Evolutionary conservation across 1,140 invertebrate genomes (phyloP).

Genomic region (Drosophila pruinosa): DNA sequence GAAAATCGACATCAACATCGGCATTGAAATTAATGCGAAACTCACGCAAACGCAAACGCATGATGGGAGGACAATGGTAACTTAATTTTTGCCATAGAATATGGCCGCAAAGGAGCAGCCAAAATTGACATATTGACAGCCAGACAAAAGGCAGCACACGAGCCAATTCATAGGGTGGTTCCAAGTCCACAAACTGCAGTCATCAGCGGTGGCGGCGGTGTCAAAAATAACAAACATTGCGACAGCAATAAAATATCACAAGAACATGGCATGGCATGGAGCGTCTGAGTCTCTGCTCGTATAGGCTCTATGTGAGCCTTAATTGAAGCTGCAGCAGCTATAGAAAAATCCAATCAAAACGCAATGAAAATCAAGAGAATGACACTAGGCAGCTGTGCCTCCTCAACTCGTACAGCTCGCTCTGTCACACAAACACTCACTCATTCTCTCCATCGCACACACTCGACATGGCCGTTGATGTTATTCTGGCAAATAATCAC

Average conservation of each 20-base stretch:
- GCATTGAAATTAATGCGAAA: constrained; percentile 52
- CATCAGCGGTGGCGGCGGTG: constrained; percentile 41
- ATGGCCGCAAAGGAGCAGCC: constrained; percentile 56
- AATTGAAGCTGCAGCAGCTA: constrained; percentile 70
- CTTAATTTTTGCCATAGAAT: constrained; percentile 77
- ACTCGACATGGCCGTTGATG: constrained; percentile 60
- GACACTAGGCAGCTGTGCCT: constrained; percentile 33
- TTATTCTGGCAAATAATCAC: constrained; percentile 77
- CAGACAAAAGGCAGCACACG: constrained; percentile 55
- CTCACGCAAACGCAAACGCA: constrained; percentile 43
- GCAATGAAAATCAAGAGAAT: constrained; percentile 65
- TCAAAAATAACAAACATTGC: constrained; percentile 79
- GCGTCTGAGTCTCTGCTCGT: not conserved
- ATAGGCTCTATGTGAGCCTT: constrained; percentile 41
- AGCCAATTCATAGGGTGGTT: constrained; percentile 26
- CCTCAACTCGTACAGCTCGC: constrained; percentile 20
- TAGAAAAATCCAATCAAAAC: constrained; percentile 79
- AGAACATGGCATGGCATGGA: constrained; percentile 22
- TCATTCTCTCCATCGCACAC: not conserved
- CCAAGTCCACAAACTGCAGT: constrained; percentile 46
- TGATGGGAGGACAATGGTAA: constrained; percentile 61
- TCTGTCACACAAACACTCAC: not conserved
- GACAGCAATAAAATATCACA: constrained; percentile 75
- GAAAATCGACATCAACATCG: constrained; percentile 47
- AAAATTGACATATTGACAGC: constrained; percentile 78